A percentile compares a stretch with the other conserved stretches of the same genome.
Conservation (phyloP, 2,888 invertebrate species). For the Sycophila texana region DNA sequence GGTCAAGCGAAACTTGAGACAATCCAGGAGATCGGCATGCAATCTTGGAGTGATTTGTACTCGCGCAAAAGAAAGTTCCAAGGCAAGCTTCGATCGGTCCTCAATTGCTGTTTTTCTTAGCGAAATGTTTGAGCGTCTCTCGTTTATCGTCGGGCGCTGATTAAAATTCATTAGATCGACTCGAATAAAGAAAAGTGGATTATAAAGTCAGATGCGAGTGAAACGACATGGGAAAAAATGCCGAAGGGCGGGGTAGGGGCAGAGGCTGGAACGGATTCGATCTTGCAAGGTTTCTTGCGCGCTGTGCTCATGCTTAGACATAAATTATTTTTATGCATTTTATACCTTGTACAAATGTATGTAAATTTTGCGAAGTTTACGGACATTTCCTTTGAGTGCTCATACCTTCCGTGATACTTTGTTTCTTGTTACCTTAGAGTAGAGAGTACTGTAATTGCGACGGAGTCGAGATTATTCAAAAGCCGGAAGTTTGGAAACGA, state of each 20-base stretch:
- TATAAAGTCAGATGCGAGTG: background rate
- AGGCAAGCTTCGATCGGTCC: slow-evolving; percentile 4
- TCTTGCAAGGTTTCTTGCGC: slow-evolving; percentile 28
- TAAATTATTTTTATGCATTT: slow-evolving; percentile 58
- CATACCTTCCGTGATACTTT: slow-evolving; percentile 32
- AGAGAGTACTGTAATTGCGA: slow-evolving; percentile 39
- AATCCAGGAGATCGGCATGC: slow-evolving; percentile 32
- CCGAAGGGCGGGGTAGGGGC: background rate
- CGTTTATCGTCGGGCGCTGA: slow-evolving; percentile 17
- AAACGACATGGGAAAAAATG: slow-evolving; percentile 9
- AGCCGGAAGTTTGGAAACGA: slow-evolving; percentile 25
- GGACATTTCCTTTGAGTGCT: slow-evolving; percentile 34
- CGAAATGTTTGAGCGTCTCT: background rate
- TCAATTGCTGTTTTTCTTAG: slow-evolving; percentile 15
- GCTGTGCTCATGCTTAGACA: slow-evolving; percentile 52
- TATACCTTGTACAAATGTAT: slow-evolving; percentile 57
- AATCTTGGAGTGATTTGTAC: slow-evolving; percentile 11
- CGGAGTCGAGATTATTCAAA: slow-evolving; percentile 15
- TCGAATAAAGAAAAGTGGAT: background rate
- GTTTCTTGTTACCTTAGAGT: slow-evolving; percentile 45
- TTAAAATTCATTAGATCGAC: slow-evolving; percentile 4
- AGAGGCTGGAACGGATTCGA: background rate
- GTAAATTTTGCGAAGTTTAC: slow-evolving; percentile 52
- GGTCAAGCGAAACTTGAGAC: slow-evolving; percentile 32
- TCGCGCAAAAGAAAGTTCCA: slow-evolving; percentile 22